Evolutionary conservation across 2,113 vertebrate species (phyloP), one percentile per base, ranked within the genome.

Genomic region (Charadrius vociferus): DNA sequence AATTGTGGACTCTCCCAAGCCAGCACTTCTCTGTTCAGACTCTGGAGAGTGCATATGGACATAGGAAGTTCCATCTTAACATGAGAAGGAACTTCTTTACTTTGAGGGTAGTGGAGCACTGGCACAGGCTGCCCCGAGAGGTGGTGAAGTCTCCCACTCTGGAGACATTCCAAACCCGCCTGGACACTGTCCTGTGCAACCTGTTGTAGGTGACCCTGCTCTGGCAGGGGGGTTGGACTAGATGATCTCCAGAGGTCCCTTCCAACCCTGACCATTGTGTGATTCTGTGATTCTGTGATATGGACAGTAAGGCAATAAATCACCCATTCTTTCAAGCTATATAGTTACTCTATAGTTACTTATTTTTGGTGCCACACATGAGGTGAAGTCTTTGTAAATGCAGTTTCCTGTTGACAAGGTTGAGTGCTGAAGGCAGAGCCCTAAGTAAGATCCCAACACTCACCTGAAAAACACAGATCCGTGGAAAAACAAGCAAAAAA

Each of bases 311-410:
- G 39, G 45, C 74, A 53, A 23, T 47, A 83, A 70, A 63, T 47
- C 37, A 55, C 26, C 8, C 7, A 5, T 80, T 74, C 17, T 71
- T 74, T 30, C 12, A 52, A 26, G 23, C 19, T 79, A 17, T 45
- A 45, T 45, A 45, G 16, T 45, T 45, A 17, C 16, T 45, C 17
- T 17, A 45, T 19, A 30, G 36, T 59, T 72, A 20, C 27, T 63
- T 79, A 9, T 45, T 86, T 92, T 81, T 2, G 2, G 14, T 63
- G 37, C 41, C 0, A 0, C 55, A 9, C 0, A 0, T 63, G 75
- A 80, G 13, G 41, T 73, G 41, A 77, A 32, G 18, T 66, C 58
- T 79, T 72, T 41, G 34, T 67, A 67, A 86, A 55, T 30, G 52
- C 72, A 49, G 55, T 45, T 81, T 83, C 47, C 5, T 67, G 45